phyloP scores from a whole-genome alignment of 2,888 invertebrate species.

The Diaphora mendica region DNA sequence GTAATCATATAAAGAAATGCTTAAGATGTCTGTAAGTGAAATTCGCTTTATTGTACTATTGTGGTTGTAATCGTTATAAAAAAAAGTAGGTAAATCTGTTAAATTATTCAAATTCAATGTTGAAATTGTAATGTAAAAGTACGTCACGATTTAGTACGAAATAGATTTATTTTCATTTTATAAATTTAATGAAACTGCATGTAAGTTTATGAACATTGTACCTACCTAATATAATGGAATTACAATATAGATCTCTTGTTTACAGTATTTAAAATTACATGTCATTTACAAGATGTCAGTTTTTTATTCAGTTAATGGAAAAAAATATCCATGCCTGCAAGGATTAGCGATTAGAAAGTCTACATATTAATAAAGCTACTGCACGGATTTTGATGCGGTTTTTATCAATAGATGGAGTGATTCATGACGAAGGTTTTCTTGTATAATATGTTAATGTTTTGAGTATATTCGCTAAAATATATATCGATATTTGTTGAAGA shows the following conservation, averaged over 20 bases:
- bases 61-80: conserved; percentile 45
- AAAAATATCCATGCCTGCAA: neutral
- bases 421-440: too few relatives aligned
- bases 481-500: too few relatives aligned
- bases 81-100: conserved; percentile 35
- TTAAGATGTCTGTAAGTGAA: conserved; percentile 25
- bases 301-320: conserved; percentile 87
- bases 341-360: too few relatives aligned
- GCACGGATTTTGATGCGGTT: too few relatives aligned
- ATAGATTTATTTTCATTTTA: conserved; percentile 43
- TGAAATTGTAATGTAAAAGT: conserved; percentile 24
- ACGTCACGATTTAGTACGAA: conserved; percentile 33
- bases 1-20: neutral
- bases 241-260: conserved; percentile 83
- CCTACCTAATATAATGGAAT: conserved; percentile 71
- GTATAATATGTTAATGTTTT: too few relatives aligned
- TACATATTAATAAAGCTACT: too few relatives aligned
- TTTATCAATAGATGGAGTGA: too few relatives aligned
- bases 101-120: conserved; percentile 27
- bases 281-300: conserved; percentile 81
- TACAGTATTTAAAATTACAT: conserved; percentile 86
- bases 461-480: too few relatives aligned
- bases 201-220: conserved; percentile 57
- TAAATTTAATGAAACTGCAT: conserved; percentile 47
- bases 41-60: conserved; percentile 51